Base-by-base conservation (phyloP, 1,140 invertebrate species). In the Neomicropteryx cornuta region DNA sequence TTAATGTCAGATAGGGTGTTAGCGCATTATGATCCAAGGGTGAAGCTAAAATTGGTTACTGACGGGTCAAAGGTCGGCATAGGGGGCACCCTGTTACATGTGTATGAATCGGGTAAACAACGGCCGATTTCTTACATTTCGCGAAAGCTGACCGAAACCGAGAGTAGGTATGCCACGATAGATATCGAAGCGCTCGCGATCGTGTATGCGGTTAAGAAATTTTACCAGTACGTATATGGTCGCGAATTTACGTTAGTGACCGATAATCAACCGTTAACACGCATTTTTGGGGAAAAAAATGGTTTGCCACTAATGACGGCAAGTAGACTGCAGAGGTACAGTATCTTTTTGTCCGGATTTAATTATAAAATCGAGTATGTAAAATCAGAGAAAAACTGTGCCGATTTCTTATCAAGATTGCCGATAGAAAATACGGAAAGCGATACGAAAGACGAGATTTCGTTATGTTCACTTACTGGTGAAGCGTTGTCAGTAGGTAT, bases 131-230 rank as follows among this genome's bases (percentile, higher is more conserved):
- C 55, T 4, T 70, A 50, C 51, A 60, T 55, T 8, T 72, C 69
- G 6, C 44, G 58, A 32, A 53, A 55, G 1, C 46, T 75, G 20
- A 51, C 47, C n/a, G 28, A 48, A 20, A 46, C 63, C 4, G 61
- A 74, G 45, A 43, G 51, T 45, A 70, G 62, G 36, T 71, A 75
- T 34, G 41, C 57, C 6, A 62, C 68, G 41, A 62, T 71, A 18
- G 67, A 78, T 21, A 70, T 62, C 45, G 71, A 79, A 54, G 66
- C 62, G 5, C 44, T 70, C n/a, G 58, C 61, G 2, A 60, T 76
- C 8, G 41, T 73, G 1, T 75, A 53, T 47, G 60, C 58, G 3
- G 55, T 76, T 4, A 58, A 60, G 38, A 67, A 67, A 47, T 76
- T 75, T 49, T 55, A 71, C 21, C 45, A 68, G 22, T 77, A 67